Conservation (phyloP, 2,113 vertebrate species). For the Leucopternis melanops region DNA sequence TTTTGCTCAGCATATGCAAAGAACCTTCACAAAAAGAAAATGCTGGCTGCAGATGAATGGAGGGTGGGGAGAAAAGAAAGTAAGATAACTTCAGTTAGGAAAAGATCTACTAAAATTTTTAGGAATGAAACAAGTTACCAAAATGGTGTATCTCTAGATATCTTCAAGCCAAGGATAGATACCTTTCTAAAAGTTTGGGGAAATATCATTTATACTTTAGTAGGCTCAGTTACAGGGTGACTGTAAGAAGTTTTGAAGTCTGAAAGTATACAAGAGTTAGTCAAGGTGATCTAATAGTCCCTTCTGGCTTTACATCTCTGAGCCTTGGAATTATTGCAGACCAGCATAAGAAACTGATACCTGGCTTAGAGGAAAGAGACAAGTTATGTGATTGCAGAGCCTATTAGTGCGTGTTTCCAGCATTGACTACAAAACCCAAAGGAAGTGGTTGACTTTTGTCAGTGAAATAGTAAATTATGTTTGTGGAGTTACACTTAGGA, state of each 20-base stretch:
- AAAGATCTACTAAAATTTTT: not conserved
- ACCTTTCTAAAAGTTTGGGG: not conserved
- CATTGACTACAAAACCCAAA: not conserved
- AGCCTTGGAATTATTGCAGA: not conserved
- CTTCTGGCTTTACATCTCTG: not conserved
- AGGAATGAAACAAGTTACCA: not conserved
- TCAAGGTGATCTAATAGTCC: not conserved
- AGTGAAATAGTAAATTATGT: not conserved
- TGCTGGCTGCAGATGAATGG: not conserved
- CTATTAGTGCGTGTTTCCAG: not conserved
- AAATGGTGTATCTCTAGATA: not conserved
- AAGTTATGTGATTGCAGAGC: not conserved
- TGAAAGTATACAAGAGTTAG: not conserved
- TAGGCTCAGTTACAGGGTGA: not conserved
- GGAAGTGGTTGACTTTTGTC: not conserved
- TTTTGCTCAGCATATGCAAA: not conserved
- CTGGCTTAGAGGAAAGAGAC: not conserved
- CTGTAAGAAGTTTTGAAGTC: not conserved
- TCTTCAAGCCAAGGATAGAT: not conserved
- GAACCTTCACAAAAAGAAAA: not conserved
- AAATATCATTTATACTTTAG: not conserved
- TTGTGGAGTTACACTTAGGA: not conserved
- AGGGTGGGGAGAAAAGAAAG: not conserved
- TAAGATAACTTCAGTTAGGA: not conserved
- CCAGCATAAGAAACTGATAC: not conserved